phyloP scores from a whole-genome alignment of 2,113 vertebrate species.

The Mesitornis unicolor region DNA sequence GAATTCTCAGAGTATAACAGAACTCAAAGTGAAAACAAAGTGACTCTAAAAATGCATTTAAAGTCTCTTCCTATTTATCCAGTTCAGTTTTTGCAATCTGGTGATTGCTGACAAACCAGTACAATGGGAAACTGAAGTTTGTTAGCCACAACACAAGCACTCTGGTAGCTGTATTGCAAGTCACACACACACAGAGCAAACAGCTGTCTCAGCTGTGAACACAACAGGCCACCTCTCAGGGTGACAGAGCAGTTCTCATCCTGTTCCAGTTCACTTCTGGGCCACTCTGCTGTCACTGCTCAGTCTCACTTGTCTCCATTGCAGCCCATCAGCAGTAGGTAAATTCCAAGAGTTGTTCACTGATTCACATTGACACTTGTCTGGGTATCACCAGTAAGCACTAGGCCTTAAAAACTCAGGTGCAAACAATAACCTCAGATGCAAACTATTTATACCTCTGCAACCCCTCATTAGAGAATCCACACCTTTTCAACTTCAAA shows the following conservation, averaged over 20 bases:
- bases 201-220: background rate
- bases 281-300: background rate
- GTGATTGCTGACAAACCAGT: background rate
- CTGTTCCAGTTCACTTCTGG: background rate
- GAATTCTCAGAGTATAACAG: background rate
- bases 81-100: background rate
- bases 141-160: rapidly evolving
- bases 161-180: background rate
- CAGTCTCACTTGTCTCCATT: background rate
- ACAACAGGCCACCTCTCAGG: background rate
- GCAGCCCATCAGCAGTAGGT: background rate
- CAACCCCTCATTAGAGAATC: background rate
- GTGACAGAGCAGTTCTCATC: background rate
- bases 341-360: background rate
- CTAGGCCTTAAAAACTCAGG: background rate
- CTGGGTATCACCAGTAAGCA: background rate
- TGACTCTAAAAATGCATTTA: background rate
- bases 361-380: background rate
- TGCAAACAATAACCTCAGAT: background rate
- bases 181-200: rapidly evolving
- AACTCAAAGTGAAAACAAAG: background rate
- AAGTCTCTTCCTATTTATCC: background rate
- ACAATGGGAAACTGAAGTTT: background rate
- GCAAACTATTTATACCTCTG: background rate
- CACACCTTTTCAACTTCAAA: background rate